Evolutionary conservation across 2,888 invertebrate genomes (phyloP), one percentile per base, ranked within the genome.

Genomic region (Melanostoma mellinum): DNA sequence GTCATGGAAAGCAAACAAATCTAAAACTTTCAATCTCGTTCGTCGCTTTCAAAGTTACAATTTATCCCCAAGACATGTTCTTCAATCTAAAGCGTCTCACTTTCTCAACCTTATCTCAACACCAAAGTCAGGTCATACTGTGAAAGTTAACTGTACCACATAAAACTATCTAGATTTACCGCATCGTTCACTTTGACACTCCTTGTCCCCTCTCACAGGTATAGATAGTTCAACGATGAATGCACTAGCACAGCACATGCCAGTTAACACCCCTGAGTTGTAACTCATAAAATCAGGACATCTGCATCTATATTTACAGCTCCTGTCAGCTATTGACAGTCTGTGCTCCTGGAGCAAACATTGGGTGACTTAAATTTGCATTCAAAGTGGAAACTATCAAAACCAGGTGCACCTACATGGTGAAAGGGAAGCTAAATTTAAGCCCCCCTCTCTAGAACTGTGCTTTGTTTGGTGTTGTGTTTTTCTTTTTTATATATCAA

Each of bases 301-400:
- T 67, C 74, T 69, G 58, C 84, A 65, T 56, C 73, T 61, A 61
- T 48, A 61, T 69, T 46, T 69, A 44, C 60, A 52, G 35, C 55
- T 52, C 55, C 68, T 55, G 73, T 58, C 32, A 71, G 61, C 78
- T 75, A 84, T 79, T 84, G 74, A 74, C 74, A 78, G 79, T 61
- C 71, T 67, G 55, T 84, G 71, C 58, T 65, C 46, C 30, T 10
- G 44, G 33, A 46, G 53, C 68, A 61, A 78, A 65, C 68, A n/a
- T 50, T 55, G 65, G 73, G 38, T 71, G 78, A 67, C 61, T 78
- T 78, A 84, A 78, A 84, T 78, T 78, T 75, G 55, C 74, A 79
- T 84, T 75, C 74, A 71, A 75, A 78, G 74, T 75, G 74, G 71
- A 78, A 84, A 71, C 65, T 82, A 73, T 69, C 52, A 56, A 8